Evolutionary conservation across 1,140 invertebrate species (phyloP), one percentile per base, ranked within the genome.

Genomic region (Hypsibius dujardini): DNA sequence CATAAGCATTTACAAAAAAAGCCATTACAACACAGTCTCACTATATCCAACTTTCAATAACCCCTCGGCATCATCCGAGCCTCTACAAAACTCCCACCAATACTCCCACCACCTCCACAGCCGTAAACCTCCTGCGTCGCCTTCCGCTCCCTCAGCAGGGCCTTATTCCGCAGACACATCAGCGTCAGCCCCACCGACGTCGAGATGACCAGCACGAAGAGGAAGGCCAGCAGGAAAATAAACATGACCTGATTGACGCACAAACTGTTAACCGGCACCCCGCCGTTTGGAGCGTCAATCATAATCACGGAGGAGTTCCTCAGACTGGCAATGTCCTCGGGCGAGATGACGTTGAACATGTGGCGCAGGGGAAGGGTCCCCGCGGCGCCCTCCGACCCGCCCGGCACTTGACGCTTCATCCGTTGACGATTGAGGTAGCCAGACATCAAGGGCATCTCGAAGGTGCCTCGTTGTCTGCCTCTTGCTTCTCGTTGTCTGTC

Each of bases 171-270:
- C 7, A 67, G 3, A 67, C 62, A 67, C 7, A 42, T 67, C 12
- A 67, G 7, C 45, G 62, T 67, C 7, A 67, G 62, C 62, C 12
- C 62, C 7, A 67, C 62, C 12, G 62, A 67, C 7, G 42, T 42
- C 3, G 62, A 7, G 3, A 67, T 7, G 7, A 67, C 42, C 62
- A 67, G 7, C 12, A 42, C 42, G 3, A 67, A 14, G 3, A 67
- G 42, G 62, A 67, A 67, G 3, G 7, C 7, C 62, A 67, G 7
- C 45, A 67, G 42, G 12, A 67, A 7, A 42, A 42, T 67, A 14
- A 67, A 42, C 62, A 67, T 67, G 42, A 42, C 62, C 42, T 67
- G 62, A 42, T 67, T 67, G 42, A 67, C 62, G 42, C 62, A 67
- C 3, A 67, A 3, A 3, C 7, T 42, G 42, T 67, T 67, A 3